Evolutionary conservation across 2,888 invertebrate genomes (phyloP), one percentile per base, ranked within the genome.

Genomic region (Colostygia pectinataria): DNA sequence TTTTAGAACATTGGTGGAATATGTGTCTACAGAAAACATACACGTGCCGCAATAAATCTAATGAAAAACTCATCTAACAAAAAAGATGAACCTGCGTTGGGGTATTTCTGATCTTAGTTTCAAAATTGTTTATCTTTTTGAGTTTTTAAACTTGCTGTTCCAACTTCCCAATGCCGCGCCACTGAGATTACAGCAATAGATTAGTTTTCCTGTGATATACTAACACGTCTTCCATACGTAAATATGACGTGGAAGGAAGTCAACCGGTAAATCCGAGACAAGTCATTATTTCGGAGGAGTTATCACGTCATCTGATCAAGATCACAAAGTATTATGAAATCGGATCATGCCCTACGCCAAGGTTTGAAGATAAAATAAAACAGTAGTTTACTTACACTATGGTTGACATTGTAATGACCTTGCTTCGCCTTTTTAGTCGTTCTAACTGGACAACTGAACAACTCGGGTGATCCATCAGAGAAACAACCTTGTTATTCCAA

Each of bases 181-280:
- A 4, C 32, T 13, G 8, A 25, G 23, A 36, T 29, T 40, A 40
- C 23, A 44, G n/a, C n/a, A 15, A 1, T 24, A 37, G 14, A 29
- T 44, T 12, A 45, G 13, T 41, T 41, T 48, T 20, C 47, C 41
- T 37, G 40, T 29, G 29, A n/a, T n/a, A n/a, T n/a, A n/a, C n/a
- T n/a, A n/a, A n/a, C n/a, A n/a, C n/a, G n/a, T n/a, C n/a, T n/a
- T n/a, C n/a, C n/a, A 29, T 7, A 29, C 29, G 28, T 14, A 8
- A 7, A 2, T 14, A 24, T 34, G 36, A 51, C 36, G 32, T 15
- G 12, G 31, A 5, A 33, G 31, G 45, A 51, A 45, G 25, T 39
- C 14, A 15, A 32, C 14, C 27, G 51, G 51, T 44, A 51, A 51
- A 45, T 25, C 45, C 51, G 23, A 37, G 12, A 37, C 40, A 33